Evolutionary conservation across 2,888 invertebrate genomes (phyloP), one percentile per base, ranked within the genome.

Genomic region (Acanthopleura granulata): DNA sequence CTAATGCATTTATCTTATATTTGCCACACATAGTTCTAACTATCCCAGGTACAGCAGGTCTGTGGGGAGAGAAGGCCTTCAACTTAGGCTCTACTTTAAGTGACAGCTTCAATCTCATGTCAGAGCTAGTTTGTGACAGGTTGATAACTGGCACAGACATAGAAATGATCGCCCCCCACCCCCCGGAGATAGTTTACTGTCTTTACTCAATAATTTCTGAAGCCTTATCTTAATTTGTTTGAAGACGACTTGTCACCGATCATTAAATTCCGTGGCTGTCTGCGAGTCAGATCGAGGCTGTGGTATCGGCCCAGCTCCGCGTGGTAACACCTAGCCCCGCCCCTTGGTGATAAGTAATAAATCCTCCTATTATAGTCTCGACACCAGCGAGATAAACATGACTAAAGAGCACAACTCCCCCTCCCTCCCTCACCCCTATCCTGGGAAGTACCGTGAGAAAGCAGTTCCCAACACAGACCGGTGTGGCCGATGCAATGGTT

Each of bases 61-160:
- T 4, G 22, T 22, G 3, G 40, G 12, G 22, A 57, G n/a, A 18
- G 57, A 12, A 18, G n/a, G 22, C 57, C 22, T 6, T 22, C 22
- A 18, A 57, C n/a, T 22, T 57, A 57, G 57, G 57, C 57, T 57
- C 57, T 57, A 57, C 3, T 57, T 22, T 57, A 57, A 57, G 57
- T 57, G 57, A 57, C 57, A 57, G 57, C 22, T 57, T 57, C 57
- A 57, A 57, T 57, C 57, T 57, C 57, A 18, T 57, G 57, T 57
- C 57, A 57, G 3, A 12, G 12, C 18, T 57, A 22, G 22, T 57
- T 57, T 57, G 57, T 18, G n/a, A 6, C 57, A 18, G 57, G 3
- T 57, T n/a, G 57, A 57, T 57, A 57, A 57, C 57, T 57, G 57
- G n/a, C 22, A 22, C 22, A 57, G 57, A 57, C 57, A 22, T 18